Base-by-base conservation (phyloP, 1,140 invertebrate genomes). In the Pseudomyrmex sp. region DNA sequence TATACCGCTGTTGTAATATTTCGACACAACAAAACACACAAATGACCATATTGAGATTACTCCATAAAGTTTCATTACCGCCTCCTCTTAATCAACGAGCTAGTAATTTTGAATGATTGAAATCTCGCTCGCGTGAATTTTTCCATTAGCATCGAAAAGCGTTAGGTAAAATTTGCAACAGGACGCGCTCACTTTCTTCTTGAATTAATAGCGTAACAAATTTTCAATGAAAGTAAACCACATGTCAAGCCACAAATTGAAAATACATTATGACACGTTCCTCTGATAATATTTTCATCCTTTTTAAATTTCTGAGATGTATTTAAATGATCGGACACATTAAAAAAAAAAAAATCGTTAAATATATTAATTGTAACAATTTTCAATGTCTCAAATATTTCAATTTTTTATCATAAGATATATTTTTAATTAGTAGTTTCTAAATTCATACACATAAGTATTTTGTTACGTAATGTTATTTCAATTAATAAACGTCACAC, bases 21-120 rank as follows among this genome's bases (percentile, higher is more conserved):
- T 83, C 75, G 82, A 85, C 73, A 85, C 73, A 35, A 35, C 35
- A 35, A 35, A 82, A 72, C n/a, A 18, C 58, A 72, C 76, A 26
- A 46, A 56, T 23, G 58, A 44, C 20, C 23, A 4, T 59, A 23
- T 9, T 20, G n/a, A 66, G 23, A 52, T 46, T 20, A 69, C 10
- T 23, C 65, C 75, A 85, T 80, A 84, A 90, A 91, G 91, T 87
- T 86, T 87, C 88, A 89, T 90, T 84, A 84, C 58, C 77, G 83
- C 87, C 90, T 88, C 83, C 83, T 80, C 50, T 9, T 13, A 52
- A 52, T 62, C 59, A 63, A 77, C 59, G 58, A 75, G n/a, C n/a
- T n/a, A n/a, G 10, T 9, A 70, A 69, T 74, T 90, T 80, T 84
- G 70, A 88, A 88, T 85, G 88, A 68, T 86, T 62, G 54, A 66